Evolutionary conservation across 2,113 vertebrate genomes (phyloP).

Genomic region (Pygoscelis antarcticus): DNA sequence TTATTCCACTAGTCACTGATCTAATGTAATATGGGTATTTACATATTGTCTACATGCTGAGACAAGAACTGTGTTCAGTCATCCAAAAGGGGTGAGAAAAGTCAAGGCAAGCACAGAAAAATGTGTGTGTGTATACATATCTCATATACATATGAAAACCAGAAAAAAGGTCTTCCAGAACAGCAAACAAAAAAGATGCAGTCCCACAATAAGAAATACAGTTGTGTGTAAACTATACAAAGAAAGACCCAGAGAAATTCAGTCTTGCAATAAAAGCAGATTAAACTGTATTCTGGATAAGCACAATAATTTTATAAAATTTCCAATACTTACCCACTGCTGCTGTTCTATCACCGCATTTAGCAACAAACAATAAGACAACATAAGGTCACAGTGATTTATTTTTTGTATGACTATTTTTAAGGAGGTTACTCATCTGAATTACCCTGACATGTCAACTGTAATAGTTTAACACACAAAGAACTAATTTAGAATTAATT

Average conservation of each 20-base stretch:
- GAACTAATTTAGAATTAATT: not conserved
- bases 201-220: not conserved
- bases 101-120: not conserved
- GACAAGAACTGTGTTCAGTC: constrained; percentile 20
- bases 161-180: not conserved
- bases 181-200: not conserved
- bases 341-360: not conserved
- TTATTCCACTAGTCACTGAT: not conserved
- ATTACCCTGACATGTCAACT: not conserved
- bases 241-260: not conserved
- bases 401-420: not conserved
- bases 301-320: not conserved
- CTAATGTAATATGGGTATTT: not conserved
- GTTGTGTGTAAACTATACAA: not conserved
- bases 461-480: not conserved
- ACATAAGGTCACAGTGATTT: not conserved
- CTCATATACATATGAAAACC: fast-evolving
- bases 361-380: not conserved
- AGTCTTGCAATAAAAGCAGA: not conserved
- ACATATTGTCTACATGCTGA: not conserved
- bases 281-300: not conserved
- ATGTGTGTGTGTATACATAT: not conserved
- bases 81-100: constrained; percentile 49
- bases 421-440: not conserved
- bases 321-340: not conserved